Evolutionary conservation across 2,888 invertebrate species (phyloP).

Genomic region (Beris chalybata): DNA sequence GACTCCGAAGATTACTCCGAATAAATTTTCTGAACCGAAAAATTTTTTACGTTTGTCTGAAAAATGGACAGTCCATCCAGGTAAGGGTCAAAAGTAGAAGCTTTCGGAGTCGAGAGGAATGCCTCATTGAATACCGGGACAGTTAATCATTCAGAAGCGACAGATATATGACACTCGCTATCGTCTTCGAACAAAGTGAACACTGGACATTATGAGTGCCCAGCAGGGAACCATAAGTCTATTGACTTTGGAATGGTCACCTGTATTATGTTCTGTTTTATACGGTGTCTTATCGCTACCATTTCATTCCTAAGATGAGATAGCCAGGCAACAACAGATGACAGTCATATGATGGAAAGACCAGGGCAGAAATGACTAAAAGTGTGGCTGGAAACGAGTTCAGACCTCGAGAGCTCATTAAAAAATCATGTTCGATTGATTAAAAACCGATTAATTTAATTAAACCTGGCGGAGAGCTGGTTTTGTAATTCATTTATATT

Average conservation of each 20-base stretch:
- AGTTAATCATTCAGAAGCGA: slow-evolving; percentile 36
- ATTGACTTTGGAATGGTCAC: not conserved
- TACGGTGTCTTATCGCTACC: not conserved
- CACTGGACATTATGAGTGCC: no score
- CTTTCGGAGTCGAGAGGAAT: not conserved
- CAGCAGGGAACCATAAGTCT: not conserved
- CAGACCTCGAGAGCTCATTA: slow-evolving; percentile 34
- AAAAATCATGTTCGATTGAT: slow-evolving; percentile 38
- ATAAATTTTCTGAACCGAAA: no score
- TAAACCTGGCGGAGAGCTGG: slow-evolving; percentile 29
- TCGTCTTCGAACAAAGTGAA: not conserved
- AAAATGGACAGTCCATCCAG: not conserved
- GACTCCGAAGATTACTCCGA: no score
- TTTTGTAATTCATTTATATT: slow-evolving; percentile 1
- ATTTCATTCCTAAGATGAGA: slow-evolving; percentile 12
- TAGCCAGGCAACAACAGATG: not conserved
- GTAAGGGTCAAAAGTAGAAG: no score
- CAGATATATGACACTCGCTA: slow-evolving; percentile 30
- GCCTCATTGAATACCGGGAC: slow-evolving; percentile 28
- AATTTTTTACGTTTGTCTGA: not conserved
- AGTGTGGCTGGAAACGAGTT: slow-evolving; percentile 5
- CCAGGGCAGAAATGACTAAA: not conserved
- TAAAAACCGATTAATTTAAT: slow-evolving; percentile 41
- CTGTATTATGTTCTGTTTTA: not conserved
- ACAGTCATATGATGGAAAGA: not conserved